Conservation (phyloP, 2,113 vertebrate species). For the Triplophysa dalaica region DNA sequence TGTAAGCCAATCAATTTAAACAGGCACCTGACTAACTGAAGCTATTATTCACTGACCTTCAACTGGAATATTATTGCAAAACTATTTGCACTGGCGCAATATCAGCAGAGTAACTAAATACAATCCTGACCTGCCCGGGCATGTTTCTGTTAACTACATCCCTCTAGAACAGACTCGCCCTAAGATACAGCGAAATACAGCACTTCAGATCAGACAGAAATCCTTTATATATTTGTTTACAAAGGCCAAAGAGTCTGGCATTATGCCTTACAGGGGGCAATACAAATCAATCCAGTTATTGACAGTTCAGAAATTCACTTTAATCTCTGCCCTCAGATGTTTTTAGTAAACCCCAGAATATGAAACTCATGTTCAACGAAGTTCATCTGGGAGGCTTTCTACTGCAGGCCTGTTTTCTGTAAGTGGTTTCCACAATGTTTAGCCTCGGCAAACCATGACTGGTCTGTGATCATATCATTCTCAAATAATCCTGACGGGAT, state of each 20-base stretch:
- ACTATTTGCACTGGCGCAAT: background rate
- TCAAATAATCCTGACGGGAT: constrained; percentile 44
- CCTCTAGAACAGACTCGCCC: background rate
- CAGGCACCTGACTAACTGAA: background rate
- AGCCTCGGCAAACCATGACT: background rate
- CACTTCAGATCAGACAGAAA: constrained; percentile 4
- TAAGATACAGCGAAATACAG: background rate
- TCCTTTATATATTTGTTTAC: constrained; percentile 5
- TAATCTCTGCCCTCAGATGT: constrained; percentile 19
- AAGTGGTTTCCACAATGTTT: background rate
- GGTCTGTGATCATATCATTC: constrained; percentile 33
- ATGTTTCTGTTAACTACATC: constrained; percentile 17
- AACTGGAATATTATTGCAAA: background rate
- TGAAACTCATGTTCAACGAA: constrained; percentile 2
- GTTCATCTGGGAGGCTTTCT: background rate
- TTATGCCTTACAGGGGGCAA: background rate
- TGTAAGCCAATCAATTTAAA: background rate
- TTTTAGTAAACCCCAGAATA: background rate
- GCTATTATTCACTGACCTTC: background rate
- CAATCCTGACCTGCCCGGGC: background rate
- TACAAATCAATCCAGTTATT: constrained; percentile 39
- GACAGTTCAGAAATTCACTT: constrained; percentile 19
- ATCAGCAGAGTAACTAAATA: constrained; percentile 6
- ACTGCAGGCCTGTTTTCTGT: background rate
- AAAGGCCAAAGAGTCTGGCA: background rate